Evolutionary conservation across 2,113 vertebrate species (phyloP).

Genomic region (Probosciger aterrimus): DNA sequence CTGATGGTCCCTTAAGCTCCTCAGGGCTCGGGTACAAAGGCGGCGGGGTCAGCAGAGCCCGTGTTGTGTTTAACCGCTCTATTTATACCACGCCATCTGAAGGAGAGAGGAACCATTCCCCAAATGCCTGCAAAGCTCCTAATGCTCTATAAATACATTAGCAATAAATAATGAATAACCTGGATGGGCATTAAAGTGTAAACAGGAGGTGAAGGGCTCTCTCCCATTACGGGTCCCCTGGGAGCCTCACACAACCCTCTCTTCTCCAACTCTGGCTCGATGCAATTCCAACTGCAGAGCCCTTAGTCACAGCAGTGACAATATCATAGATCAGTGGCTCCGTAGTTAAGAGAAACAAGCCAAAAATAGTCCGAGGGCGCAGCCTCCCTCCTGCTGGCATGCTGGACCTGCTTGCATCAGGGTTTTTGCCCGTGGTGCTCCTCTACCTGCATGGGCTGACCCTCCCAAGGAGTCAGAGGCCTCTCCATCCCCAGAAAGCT

Average conservation of each 20-base stretch:
- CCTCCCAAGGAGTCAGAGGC: not conserved
- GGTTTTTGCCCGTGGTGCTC: not conserved
- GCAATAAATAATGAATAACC: slow-evolving; percentile 61
- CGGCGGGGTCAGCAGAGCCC: rapidly evolving
- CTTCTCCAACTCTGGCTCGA: not conserved
- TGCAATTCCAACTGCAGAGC: slow-evolving; percentile 3
- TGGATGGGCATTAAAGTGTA: slow-evolving; percentile 52
- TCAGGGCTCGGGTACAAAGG: not conserved
- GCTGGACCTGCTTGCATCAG: not conserved
- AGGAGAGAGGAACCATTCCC: not conserved
- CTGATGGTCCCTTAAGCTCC: rapidly evolving
- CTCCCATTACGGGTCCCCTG: slow-evolving; percentile 34
- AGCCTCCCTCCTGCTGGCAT: not conserved
- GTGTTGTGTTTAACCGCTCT: not conserved
- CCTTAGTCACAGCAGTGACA: slow-evolving; percentile 43
- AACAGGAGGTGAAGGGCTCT: slow-evolving; percentile 57
- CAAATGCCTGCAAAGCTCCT: not conserved
- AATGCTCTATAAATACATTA: slow-evolving; percentile 55
- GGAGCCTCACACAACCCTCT: not conserved
- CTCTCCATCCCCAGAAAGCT: not conserved
- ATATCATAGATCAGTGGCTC: slow-evolving; percentile 45
- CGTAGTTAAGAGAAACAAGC: slow-evolving; percentile 6
- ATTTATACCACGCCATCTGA: rapidly evolving
- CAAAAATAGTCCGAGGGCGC: slow-evolving; percentile 43
- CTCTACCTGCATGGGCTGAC: not conserved